phyloP scores from a whole-genome alignment of 2,888 invertebrate species.

The Latrodectus hesperus region DNA sequence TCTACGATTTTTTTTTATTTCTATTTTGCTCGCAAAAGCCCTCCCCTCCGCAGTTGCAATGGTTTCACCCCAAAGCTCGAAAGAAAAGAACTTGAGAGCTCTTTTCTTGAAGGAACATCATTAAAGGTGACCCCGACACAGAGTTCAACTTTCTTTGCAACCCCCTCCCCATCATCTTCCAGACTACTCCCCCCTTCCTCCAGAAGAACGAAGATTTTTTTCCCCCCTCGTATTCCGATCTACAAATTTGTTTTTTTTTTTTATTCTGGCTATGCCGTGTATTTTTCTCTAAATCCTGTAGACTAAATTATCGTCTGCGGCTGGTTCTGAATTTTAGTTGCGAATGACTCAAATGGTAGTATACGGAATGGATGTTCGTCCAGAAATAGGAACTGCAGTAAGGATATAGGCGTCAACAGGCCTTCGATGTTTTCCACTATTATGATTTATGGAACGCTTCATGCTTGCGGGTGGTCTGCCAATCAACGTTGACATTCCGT shows the following conservation, averaged over 20 bases:
- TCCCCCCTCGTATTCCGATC: conserved; percentile 14
- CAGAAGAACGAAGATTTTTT: conserved; percentile 8
- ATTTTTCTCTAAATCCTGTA: neutral
- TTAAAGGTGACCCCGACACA: conserved; percentile 62
- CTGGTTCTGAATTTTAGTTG: too few species aligned
- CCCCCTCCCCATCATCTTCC: conserved; percentile 4
- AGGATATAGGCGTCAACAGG: too few species aligned
- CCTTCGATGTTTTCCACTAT: too few species aligned
- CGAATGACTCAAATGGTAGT: too few species aligned
- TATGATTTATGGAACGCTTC: too few species aligned
- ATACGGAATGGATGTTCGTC: too few species aligned
- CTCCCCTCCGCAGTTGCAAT: conserved; percentile 52
- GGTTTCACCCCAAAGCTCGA: conserved; percentile 35
- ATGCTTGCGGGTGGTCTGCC: too few species aligned
- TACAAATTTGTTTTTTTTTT: neutral
- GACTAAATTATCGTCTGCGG: too few species aligned
- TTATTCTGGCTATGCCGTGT: neutral
- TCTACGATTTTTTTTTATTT: neutral
- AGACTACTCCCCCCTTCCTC: neutral
- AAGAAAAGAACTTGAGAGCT: conserved; percentile 41
- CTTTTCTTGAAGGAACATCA: conserved; percentile 54
- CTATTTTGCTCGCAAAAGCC: conserved; percentile 21
- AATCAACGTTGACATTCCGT: too few species aligned
- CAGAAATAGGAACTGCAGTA: too few species aligned
- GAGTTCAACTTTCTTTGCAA: conserved; percentile 56